phyloP scores from a whole-genome alignment of 2,888 invertebrate species.

The Orchesella flavescens region DNA sequence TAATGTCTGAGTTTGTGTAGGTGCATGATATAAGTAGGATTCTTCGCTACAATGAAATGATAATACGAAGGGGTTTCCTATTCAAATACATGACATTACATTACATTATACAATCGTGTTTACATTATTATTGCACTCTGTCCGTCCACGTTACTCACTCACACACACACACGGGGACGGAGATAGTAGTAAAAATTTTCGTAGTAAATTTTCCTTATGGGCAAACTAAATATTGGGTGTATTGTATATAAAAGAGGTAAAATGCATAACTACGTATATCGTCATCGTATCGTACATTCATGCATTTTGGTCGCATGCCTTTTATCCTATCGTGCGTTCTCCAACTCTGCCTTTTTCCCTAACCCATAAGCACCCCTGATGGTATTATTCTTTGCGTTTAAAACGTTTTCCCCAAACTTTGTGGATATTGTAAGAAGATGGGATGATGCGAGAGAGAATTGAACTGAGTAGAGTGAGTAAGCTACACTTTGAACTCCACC shows the following conservation, averaged over 20 bases:
- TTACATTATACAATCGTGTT: background rate
- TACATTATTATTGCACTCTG: slow-evolving; percentile 19
- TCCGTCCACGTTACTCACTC: background rate
- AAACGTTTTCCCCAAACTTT: slow-evolving; percentile 22
- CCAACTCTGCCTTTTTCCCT: slow-evolving; percentile 8
- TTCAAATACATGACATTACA: background rate
- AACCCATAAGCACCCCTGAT: slow-evolving; percentile 15
- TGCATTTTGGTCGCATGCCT: too few relatives aligned
- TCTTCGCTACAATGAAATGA: too few relatives aligned
- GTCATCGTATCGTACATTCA: background rate
- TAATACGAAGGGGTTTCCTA: too few relatives aligned
- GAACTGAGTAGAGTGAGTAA: background rate
- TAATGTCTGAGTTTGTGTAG: too few relatives aligned
- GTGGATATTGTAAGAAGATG: slow-evolving; percentile 1
- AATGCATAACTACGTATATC: background rate
- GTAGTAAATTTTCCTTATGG: slow-evolving; percentile 12
- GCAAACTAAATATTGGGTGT: background rate
- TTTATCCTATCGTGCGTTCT: too few relatives aligned
- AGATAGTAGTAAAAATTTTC: slow-evolving; percentile 24
- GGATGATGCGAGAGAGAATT: background rate
- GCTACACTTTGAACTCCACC: slow-evolving; percentile 26
- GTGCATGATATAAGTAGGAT: too few relatives aligned
- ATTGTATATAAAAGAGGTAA: background rate
- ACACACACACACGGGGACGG: too few relatives aligned
- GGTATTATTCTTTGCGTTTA: slow-evolving; percentile 34